Evolutionary conservation across 2,888 invertebrate species (phyloP).

Genomic region (Anticlea derivata): DNA sequence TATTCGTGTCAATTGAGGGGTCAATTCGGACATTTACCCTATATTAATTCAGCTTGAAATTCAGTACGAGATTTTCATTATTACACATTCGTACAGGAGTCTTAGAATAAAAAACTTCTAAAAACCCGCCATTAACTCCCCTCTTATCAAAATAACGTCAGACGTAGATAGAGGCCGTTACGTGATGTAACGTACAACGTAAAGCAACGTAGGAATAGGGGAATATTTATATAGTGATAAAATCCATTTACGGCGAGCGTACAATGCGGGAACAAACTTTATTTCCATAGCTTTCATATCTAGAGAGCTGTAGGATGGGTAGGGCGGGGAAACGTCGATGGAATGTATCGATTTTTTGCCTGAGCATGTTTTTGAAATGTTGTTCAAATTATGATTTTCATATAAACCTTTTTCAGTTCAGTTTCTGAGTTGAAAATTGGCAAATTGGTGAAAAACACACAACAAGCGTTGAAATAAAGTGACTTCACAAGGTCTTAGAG

Average conservation of each 20-base stretch:
- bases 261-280: slow-evolving; percentile 79
- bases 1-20: slow-evolving; percentile 10
- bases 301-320: slow-evolving; percentile 51
- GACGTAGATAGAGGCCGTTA: slow-evolving; percentile 40
- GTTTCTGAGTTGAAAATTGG: too few relatives aligned
- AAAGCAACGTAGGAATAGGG: slow-evolving; percentile 60
- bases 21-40: slow-evolving; percentile 9
- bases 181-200: slow-evolving; percentile 54
- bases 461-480: too few relatives aligned
- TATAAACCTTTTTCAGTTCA: too few relatives aligned
- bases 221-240: slow-evolving; percentile 80
- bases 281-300: slow-evolving; percentile 81
- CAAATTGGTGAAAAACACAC: too few relatives aligned
- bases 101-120: slow-evolving; percentile 1
- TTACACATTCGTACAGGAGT: neutral
- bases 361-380: too few relatives aligned
- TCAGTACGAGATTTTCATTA: neutral
- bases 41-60: too few relatives aligned
- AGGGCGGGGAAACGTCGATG: slow-evolving; percentile 27
- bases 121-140: slow-evolving; percentile 19
- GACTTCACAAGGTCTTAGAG: too few relatives aligned
- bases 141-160: slow-evolving; percentile 36
- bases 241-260: slow-evolving; percentile 76
- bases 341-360: slow-evolving; percentile 20
- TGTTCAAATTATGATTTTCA: too few relatives aligned